Percentiles rank a stretch among this genome's conserved stretches.
Conservation (phyloP, 2,888 invertebrate genomes). For the Rotaria socialis region DNA sequence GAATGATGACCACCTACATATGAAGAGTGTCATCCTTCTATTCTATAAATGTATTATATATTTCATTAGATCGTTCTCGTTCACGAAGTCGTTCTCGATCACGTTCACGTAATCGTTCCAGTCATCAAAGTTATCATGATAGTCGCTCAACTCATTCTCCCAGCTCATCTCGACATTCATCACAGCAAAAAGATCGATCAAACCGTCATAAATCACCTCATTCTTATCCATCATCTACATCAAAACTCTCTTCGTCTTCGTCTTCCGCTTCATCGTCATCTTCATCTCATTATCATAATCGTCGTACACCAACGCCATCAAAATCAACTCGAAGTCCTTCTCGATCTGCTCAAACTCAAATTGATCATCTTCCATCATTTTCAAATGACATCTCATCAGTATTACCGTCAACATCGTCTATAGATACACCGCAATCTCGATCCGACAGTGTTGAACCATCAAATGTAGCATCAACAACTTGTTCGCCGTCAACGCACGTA, state of each 20-base stretch:
- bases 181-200: neutral
- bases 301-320: neutral
- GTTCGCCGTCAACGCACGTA: neutral
- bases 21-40: no score
- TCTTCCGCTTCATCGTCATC: neutral
- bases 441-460: neutral
- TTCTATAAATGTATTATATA: no score
- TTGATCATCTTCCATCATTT: neutral
- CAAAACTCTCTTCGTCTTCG: neutral
- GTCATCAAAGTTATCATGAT: neutral
- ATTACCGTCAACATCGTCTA: neutral
- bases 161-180: neutral
- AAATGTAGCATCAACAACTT: neutral
- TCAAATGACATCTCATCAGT: neutral
- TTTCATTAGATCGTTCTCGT: neutral
- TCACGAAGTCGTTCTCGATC: conserved; percentile 17
- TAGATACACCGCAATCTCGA: neutral
- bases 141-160: neutral
- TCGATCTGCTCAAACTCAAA: neutral
- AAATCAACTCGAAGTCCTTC: neutral
- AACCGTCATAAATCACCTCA: neutral
- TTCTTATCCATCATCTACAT: neutral
- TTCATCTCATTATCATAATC: neutral
- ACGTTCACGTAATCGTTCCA: neutral
- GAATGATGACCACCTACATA: no score